These are phyloP conservation scores for Scolopax mira DNA, from an alignment of 2,113 vertebrate genomes.

Conservation along the genomic window DNA sequence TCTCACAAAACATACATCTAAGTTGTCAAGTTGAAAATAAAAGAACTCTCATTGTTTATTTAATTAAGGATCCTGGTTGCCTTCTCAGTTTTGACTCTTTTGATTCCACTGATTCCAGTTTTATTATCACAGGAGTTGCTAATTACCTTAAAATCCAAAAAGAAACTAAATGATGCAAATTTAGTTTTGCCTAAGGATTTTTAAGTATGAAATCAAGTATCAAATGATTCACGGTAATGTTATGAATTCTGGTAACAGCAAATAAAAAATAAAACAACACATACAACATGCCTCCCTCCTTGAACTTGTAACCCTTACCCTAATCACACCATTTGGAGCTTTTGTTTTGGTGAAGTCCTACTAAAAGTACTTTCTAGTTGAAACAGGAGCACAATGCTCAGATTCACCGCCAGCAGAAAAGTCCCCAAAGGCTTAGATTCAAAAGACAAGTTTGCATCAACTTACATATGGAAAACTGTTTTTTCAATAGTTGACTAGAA, in stretches of 20 bases:
- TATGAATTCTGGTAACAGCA: not conserved
- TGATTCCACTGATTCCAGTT: not conserved
- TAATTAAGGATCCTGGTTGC: not conserved
- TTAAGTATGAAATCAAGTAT: not conserved
- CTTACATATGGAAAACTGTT: not conserved
- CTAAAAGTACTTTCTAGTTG: not conserved
- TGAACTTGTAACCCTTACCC: not conserved
- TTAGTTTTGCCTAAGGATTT: not conserved
- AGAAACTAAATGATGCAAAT: not conserved
- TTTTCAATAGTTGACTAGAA: not conserved
- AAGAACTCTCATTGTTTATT: not conserved
- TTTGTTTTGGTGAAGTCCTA: not conserved
- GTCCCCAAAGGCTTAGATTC: not conserved
- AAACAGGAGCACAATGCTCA: not conserved
- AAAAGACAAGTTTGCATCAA: not conserved
- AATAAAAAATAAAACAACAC: fast-evolving
- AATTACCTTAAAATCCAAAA: not conserved
- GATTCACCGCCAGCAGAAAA: not conserved
- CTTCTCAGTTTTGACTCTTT: not conserved
- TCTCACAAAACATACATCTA: not conserved
- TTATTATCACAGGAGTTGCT: not conserved
- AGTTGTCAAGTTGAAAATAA: not conserved
- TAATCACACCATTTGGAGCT: not conserved
- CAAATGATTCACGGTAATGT: not conserved
- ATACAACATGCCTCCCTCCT: not conserved